Conservation (phyloP, 92 coral and sea anemone species). For the Montipora capitata region DNA sequence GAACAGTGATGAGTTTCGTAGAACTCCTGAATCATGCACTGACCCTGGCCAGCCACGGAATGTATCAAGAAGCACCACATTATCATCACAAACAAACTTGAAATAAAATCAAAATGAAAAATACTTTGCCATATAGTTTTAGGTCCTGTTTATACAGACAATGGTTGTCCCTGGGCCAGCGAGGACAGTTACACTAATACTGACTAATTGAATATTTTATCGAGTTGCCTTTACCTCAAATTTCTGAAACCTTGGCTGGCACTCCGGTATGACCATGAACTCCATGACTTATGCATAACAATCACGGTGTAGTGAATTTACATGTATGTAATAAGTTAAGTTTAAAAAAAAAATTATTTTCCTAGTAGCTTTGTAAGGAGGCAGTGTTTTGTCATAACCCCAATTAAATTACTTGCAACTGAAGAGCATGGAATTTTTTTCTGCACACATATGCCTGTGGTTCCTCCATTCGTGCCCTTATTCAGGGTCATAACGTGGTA, state of each 20-base stretch:
- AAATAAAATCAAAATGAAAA: neutral
- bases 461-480: slow-evolving; percentile 11
- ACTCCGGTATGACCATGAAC: neutral
- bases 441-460: slow-evolving; percentile 22
- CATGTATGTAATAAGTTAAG: neutral
- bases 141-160: neutral
- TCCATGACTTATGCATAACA: neutral
- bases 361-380: neutral
- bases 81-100: slow-evolving; percentile 17
- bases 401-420: neutral
- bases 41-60: slow-evolving; percentile 17
- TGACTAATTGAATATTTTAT: neutral
- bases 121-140: neutral
- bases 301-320: neutral
- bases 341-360: neutral
- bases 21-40: slow-evolving; percentile 5
- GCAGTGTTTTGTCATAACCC: neutral
- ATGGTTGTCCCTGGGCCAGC: neutral
- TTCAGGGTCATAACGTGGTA: too few relatives aligned
- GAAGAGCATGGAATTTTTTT: neutral
- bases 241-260: neutral
- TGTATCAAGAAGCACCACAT: slow-evolving; percentile 10
- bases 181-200: neutral
- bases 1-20: neutral
- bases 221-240: slow-evolving; percentile 1